Percentiles rank a stretch among this genome's conserved stretches.
phyloP scores from a whole-genome alignment of 1,140 invertebrate species.

The Periplaneta americana region DNA sequence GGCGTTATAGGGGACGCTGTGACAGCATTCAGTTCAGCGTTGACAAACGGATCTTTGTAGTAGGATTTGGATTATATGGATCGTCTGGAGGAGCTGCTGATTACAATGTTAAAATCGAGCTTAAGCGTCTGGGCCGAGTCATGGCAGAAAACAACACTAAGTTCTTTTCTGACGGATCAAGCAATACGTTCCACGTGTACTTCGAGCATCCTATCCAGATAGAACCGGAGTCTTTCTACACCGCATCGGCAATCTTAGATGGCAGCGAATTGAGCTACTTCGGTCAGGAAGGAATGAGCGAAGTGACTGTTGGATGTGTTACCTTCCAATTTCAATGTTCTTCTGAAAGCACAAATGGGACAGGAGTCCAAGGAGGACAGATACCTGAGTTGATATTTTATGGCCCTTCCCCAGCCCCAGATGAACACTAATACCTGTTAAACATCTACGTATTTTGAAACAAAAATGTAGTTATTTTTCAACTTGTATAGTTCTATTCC shows the following conservation, averaged over 20 bases:
- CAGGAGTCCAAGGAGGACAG: conserved; percentile 89
- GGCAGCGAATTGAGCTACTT: conserved; percentile 90
- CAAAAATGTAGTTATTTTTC: background rate
- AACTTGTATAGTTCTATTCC: background rate
- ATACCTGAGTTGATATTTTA: conserved; percentile 93
- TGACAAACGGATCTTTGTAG: conserved; percentile 86
- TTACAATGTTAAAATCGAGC: conserved; percentile 85
- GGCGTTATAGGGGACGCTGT: conserved; percentile 86
- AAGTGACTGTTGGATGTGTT: conserved; percentile 81
- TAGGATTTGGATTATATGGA: conserved; percentile 88
- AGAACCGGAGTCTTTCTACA: conserved; percentile 86
- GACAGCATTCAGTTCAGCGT: conserved; percentile 92
- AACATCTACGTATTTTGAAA: conserved; percentile 5
- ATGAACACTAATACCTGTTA: conserved; percentile 16
- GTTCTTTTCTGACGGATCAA: conserved; percentile 90
- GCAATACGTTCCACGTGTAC: conserved; percentile 89
- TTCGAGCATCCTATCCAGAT: conserved; percentile 85
- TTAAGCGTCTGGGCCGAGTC: conserved; percentile 78
- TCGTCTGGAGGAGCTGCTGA: conserved; percentile 88
- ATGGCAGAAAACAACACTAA: conserved; percentile 85
- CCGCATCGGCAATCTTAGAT: conserved; percentile 82
- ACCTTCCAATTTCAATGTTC: conserved; percentile 93
- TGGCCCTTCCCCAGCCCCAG: conserved; percentile 52
- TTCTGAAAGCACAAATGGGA: conserved; percentile 90
- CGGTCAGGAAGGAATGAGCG: conserved; percentile 90